phyloP scores from a whole-genome alignment of 2,797 vertebrate genomes.

The Eulemur rubriventer region DNA sequence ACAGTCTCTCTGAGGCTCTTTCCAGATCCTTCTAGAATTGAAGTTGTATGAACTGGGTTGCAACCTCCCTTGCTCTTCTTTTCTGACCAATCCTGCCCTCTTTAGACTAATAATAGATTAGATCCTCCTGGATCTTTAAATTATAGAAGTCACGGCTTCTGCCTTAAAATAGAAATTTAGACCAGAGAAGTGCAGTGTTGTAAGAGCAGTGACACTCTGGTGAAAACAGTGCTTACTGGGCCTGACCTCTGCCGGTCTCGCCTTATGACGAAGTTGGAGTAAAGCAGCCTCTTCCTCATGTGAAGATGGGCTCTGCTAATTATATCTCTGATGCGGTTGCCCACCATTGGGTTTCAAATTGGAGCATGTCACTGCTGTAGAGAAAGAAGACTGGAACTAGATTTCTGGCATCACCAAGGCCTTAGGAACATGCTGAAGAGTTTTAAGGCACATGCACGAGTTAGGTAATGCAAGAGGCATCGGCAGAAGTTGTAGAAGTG shows the following conservation, averaged over 20 bases:
- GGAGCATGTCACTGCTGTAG: fast-evolving
- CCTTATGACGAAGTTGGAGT: not conserved
- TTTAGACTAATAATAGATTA: slow-evolving; percentile 14
- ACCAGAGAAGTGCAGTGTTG: fast-evolving
- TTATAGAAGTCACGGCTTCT: not conserved
- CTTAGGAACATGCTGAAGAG: not conserved
- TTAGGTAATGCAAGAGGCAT: not conserved
- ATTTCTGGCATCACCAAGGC: not conserved
- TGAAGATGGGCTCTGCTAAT: fast-evolving
- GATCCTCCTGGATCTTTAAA: not conserved
- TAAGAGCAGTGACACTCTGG: not conserved
- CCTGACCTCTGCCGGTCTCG: fast-evolving
- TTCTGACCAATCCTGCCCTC: not conserved
- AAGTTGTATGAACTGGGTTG: not conserved
- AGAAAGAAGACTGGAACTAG: not conserved
- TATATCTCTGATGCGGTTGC: not conserved
- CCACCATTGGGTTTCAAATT: not conserved
- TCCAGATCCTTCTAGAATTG: not conserved
- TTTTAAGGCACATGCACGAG: fast-evolving
- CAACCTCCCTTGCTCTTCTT: not conserved
- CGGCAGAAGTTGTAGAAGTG: not conserved
- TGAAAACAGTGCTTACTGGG: not conserved
- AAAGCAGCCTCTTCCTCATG: fast-evolving
- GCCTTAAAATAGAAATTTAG: not conserved
- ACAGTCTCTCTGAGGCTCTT: not conserved